Conservation (phyloP, 1,140 invertebrate species). For the Drosophila busckii region DNA sequence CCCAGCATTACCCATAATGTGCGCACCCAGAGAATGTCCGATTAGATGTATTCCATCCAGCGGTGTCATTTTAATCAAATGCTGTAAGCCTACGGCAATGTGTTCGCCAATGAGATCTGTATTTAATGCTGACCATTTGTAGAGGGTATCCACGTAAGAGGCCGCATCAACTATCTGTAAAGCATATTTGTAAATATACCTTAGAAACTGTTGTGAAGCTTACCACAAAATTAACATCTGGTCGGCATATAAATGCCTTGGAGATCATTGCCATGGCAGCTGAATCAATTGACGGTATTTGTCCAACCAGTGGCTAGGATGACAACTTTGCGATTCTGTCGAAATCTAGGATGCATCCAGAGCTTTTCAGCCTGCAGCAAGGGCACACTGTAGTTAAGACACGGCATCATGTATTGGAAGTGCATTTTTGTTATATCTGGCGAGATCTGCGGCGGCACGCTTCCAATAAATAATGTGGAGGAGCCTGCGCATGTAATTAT, state of each 20-base stretch:
- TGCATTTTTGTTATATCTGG: conserved; percentile 63
- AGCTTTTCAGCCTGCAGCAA: conserved; percentile 44
- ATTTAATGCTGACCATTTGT: conserved; percentile 74
- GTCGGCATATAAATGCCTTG: conserved; percentile 59
- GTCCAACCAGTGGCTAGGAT: conserved; percentile 66
- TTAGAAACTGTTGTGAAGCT: neutral
- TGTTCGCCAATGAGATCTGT: conserved; percentile 65
- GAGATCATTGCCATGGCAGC: conserved; percentile 54
- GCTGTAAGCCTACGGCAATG: conserved; percentile 49
- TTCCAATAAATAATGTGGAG: conserved; percentile 41
- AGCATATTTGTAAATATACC: neutral
- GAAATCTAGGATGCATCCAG: conserved; percentile 52
- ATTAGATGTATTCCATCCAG: conserved; percentile 70
- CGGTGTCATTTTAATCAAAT: conserved; percentile 51
- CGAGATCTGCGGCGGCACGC: conserved; percentile 42
- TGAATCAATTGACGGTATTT: conserved; percentile 57
- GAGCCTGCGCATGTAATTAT: conserved; percentile 30
- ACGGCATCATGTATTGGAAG: conserved; percentile 66
- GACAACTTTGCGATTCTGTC: conserved; percentile 49
- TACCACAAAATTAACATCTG: conserved; percentile 68
- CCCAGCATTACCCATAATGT: conserved; percentile 80
- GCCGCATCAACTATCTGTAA: conserved; percentile 63
- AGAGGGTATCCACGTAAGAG: conserved; percentile 68
- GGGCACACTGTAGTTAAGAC: conserved; percentile 58
- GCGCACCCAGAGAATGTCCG: conserved; percentile 79